These are phyloP conservation scores for Arrhopalites spinosus DNA, from an alignment of 2,888 invertebrate species.

Conservation along the genomic window DNA sequence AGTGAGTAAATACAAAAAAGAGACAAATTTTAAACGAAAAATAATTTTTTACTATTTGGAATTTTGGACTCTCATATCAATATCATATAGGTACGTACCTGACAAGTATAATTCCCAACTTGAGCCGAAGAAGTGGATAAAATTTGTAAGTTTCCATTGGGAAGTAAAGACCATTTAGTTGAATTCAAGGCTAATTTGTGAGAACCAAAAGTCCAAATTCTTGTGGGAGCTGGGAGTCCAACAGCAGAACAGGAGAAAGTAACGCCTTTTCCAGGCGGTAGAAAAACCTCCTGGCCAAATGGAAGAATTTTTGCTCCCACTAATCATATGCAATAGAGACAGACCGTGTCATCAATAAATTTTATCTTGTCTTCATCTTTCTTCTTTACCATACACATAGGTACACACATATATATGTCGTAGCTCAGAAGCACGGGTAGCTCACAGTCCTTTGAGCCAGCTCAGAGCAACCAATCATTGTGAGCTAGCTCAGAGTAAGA, in stretches of 20 bases:
- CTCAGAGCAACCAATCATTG: too few relatives aligned
- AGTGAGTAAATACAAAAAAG: too few relatives aligned
- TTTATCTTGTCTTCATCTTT: background rate
- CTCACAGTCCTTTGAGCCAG: too few relatives aligned
- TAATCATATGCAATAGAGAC: background rate
- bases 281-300: conserved; percentile 57
- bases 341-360: background rate
- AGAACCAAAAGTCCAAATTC: conserved; percentile 57
- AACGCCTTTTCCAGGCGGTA: conserved; percentile 58
- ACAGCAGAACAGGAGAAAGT: conserved; percentile 59
- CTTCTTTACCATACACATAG: background rate
- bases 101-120: conserved; percentile 59
- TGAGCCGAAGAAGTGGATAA: conserved; percentile 57
- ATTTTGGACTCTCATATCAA: too few relatives aligned
- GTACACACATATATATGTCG: background rate
- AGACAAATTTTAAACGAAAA: too few relatives aligned
- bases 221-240: conserved; percentile 58
- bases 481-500: too few relatives aligned
- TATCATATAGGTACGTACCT: conserved; percentile 25
- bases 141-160: conserved; percentile 59
- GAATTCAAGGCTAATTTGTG: conserved; percentile 19
- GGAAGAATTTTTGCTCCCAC: conserved; percentile 59
- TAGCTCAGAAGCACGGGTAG: too few relatives aligned
- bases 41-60: too few relatives aligned
- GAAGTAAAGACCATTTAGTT: conserved; percentile 37